Conservation (phyloP, 2,113 vertebrate genomes). For the Tychaedon coryphoeus region DNA sequence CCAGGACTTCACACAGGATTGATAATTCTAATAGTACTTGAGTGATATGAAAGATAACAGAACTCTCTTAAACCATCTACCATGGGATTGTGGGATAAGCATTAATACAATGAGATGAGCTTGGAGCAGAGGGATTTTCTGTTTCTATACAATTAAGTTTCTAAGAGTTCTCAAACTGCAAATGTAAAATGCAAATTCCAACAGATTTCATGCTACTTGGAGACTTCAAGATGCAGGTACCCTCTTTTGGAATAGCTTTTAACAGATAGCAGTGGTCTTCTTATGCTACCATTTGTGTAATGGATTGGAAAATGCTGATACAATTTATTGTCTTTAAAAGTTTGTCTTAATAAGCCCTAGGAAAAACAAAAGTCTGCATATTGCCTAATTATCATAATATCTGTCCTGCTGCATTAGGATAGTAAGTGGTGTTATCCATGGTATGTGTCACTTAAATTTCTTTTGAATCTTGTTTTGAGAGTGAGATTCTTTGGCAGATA, state of each 20-base stretch:
- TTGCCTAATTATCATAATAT: background rate
- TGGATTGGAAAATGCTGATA: background rate
- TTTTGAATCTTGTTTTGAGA: background rate
- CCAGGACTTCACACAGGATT: background rate
- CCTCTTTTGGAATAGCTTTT: background rate
- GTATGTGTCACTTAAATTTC: background rate
- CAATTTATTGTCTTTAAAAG: background rate
- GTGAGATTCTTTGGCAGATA: background rate
- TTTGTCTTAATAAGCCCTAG: background rate
- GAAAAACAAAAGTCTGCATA: background rate
- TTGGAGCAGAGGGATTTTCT: background rate
- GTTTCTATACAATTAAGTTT: background rate
- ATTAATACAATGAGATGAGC: background rate
- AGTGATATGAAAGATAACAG: background rate
- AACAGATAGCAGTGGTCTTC: background rate
- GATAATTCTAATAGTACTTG: background rate
- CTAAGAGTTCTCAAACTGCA: background rate
- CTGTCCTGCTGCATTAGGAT: background rate
- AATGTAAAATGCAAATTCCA: background rate
- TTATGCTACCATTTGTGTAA: background rate
- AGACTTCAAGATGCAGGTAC: background rate
- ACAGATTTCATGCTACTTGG: background rate
- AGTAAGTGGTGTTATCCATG: background rate
- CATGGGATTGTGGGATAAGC: background rate
- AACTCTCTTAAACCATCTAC: background rate